Evolutionary conservation across 1,140 invertebrate species (phyloP).

Genomic region (Caerostris darwini): DNA sequence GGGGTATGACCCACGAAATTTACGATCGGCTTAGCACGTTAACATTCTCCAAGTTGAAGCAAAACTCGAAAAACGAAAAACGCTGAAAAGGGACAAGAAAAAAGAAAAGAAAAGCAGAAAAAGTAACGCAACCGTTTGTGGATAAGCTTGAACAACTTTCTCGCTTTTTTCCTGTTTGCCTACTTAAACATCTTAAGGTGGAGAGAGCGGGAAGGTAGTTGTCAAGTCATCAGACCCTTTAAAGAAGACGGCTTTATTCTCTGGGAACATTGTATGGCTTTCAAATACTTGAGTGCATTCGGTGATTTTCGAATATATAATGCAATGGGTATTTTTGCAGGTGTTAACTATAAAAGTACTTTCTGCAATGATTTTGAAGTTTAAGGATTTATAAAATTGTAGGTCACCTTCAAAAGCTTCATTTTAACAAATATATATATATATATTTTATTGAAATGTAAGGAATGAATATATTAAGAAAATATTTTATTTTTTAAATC

Average conservation of each 20-base stretch:
- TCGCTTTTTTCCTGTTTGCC: slow-evolving; percentile 29
- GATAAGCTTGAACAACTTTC: slow-evolving; percentile 17
- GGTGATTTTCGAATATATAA: background rate
- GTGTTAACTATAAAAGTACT: background rate
- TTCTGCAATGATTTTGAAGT: background rate
- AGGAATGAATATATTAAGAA: no score
- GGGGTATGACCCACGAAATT: slow-evolving; percentile 51
- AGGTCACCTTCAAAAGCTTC: no score
- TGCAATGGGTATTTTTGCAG: background rate
- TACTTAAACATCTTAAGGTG: slow-evolving; percentile 3
- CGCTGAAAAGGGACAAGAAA: background rate
- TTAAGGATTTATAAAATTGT: background rate
- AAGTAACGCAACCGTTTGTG: background rate
- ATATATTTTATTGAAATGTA: no score
- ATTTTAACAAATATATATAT: no score
- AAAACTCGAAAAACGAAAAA: background rate
- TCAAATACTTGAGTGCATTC: background rate
- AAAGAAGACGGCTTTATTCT: slow-evolving; percentile 16
- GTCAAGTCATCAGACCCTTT: slow-evolving; percentile 18
- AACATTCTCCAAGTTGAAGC: slow-evolving; percentile 34
- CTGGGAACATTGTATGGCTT: background rate
- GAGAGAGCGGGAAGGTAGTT: background rate
- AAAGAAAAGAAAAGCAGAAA: background rate
- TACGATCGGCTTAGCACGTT: slow-evolving; percentile 35
- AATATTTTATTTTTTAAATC: no score